phyloP scores from a whole-genome alignment of 2,797 vertebrate genomes.

The Arctocebus calabarensis region DNA sequence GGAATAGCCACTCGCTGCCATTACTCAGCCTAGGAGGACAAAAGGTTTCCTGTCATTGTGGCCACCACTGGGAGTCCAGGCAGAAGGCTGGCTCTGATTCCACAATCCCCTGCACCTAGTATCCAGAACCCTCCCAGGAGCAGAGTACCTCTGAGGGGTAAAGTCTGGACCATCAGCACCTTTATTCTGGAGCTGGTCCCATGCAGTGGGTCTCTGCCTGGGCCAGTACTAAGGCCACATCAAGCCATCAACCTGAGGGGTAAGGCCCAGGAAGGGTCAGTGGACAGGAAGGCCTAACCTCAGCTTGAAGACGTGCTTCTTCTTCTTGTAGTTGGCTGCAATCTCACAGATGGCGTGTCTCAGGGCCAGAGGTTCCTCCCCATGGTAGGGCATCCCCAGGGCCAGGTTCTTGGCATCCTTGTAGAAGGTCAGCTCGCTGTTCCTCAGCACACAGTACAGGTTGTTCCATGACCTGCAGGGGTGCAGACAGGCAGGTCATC shows the following conservation, averaged over 20 bases:
- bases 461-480: constrained; percentile 95
- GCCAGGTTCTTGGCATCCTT: constrained; percentile 95
- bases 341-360: constrained; percentile 92
- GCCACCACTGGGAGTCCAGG: background rate
- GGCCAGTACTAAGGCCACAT: background rate
- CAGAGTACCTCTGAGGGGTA: background rate
- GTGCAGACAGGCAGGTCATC: background rate
- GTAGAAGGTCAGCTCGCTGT: constrained; percentile 93
- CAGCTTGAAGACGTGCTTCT: constrained; percentile 96
- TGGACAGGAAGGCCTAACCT: constrained; percentile 87
- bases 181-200: background rate
- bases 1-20: constrained; percentile 97
- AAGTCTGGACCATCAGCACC: background rate
- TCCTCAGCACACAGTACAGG: constrained; percentile 95
- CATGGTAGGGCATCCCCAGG: constrained; percentile 92
- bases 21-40: constrained; percentile 92
- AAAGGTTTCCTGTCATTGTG: background rate
- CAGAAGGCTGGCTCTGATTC: background rate
- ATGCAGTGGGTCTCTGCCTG: accelerated
- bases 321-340: constrained; percentile 96
- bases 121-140: background rate
- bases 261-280: background rate
- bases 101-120: background rate
- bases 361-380: constrained; percentile 93
- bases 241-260: background rate